Evolutionary conservation across 1,140 invertebrate genomes (phyloP).

Genomic region (Laodelphax striatellus): DNA sequence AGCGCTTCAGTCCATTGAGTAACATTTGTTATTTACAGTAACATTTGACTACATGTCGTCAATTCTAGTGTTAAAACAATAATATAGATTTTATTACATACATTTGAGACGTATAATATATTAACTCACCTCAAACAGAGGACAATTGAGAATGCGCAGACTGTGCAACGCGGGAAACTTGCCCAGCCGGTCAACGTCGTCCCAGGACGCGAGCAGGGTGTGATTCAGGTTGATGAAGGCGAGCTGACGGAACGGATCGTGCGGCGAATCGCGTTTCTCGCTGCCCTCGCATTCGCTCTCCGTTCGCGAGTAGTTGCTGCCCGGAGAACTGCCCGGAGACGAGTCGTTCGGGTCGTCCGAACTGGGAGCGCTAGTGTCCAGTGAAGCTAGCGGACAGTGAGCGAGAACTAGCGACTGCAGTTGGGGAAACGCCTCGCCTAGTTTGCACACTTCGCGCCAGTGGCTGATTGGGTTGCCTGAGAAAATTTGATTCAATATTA

Average conservation of each 20-base stretch:
- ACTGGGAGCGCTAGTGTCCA: slow-evolving; percentile 31
- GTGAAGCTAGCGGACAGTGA: slow-evolving; percentile 62
- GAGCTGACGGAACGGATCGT: slow-evolving; percentile 50
- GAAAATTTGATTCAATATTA: slow-evolving; percentile 31
- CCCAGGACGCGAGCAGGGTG: slow-evolving; percentile 69
- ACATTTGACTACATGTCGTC: no score
- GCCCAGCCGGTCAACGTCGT: slow-evolving; percentile 72
- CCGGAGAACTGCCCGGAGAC: neutral
- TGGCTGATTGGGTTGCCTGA: slow-evolving; percentile 66
- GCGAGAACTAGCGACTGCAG: slow-evolving; percentile 73
- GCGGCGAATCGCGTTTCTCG: slow-evolving; percentile 31
- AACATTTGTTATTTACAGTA: no score
- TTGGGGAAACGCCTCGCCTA: slow-evolving; percentile 73
- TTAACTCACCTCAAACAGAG: slow-evolving; percentile 42
- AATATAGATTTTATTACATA: no score
- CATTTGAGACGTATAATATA: no score
- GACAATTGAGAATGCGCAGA: slow-evolving; percentile 55
- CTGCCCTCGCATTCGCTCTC: slow-evolving; percentile 36
- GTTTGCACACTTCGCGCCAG: slow-evolving; percentile 71
- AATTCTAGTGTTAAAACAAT: no score
- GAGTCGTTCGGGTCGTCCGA: neutral
- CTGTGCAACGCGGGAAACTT: slow-evolving; percentile 71
- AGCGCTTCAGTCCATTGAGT: no score
- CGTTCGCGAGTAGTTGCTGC: slow-evolving; percentile 29
- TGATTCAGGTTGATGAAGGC: slow-evolving; percentile 75